Percentiles rank a stretch among this genome's conserved stretches.
These are phyloP conservation scores for Solea senegalensis DNA, from an alignment of 2,113 vertebrate species.

Conservation along the genomic window DNA sequence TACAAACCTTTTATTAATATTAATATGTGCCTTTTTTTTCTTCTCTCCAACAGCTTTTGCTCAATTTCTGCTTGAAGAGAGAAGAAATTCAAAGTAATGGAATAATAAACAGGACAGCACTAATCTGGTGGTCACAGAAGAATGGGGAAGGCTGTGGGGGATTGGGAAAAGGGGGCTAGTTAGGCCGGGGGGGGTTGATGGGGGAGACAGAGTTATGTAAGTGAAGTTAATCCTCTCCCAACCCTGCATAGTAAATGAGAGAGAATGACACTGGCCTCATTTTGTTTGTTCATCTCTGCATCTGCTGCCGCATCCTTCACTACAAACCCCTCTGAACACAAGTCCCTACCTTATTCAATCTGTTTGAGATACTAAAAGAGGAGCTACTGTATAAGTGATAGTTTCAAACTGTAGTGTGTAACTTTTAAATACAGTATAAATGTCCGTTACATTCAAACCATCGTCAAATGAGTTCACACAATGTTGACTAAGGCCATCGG, in stretches of 20 bases:
- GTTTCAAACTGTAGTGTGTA: not conserved
- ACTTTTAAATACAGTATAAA: too few species aligned
- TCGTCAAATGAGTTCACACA: too few species aligned
- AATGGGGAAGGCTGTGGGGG: not conserved
- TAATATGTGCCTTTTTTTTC: not conserved
- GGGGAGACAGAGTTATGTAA: conserved; percentile 69
- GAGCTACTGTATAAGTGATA: conserved; percentile 20
- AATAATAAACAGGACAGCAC: conserved; percentile 47
- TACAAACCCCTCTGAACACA: conserved; percentile 6
- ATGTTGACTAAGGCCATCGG: too few species aligned
- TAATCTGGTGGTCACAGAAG: conserved; percentile 45
- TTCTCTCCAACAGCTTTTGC: conserved; percentile 12
- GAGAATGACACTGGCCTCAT: conserved; percentile 65
- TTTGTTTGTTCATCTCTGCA: conserved; percentile 55
- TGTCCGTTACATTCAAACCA: too few species aligned
- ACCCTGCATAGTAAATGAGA: conserved; percentile 67
- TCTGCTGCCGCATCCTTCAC: conserved; percentile 21
- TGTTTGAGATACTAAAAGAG: conserved; percentile 19
- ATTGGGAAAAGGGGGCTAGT: conserved; percentile 38
- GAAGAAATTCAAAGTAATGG: not conserved
- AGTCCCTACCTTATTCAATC: conserved; percentile 42
- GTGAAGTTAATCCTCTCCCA: conserved; percentile 73
- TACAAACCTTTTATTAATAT: conserved; percentile 36
- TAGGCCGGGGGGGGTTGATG: conserved; percentile 9
- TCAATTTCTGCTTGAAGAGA: conserved; percentile 3